These are phyloP conservation scores for Streptopelia turtur DNA, from an alignment of 2,797 vertebrate species.

Conservation along the genomic window DNA sequence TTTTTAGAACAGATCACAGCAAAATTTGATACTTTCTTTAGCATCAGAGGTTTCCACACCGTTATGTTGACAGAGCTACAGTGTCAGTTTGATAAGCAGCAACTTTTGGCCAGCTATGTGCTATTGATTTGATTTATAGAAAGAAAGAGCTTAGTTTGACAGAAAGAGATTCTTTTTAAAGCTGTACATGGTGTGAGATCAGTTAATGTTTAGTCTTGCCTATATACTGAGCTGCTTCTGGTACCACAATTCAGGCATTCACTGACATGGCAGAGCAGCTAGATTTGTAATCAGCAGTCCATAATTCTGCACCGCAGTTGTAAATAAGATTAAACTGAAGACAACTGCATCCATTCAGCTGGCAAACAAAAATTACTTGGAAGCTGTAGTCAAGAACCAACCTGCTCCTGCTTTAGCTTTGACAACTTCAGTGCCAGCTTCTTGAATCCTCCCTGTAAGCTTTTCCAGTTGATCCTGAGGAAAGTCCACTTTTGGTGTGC, in stretches of 20 bases:
- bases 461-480: conserved; percentile 88
- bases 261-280: not conserved
- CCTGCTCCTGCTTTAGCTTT: conserved; percentile 96
- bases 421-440: conserved; percentile 97
- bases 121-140: not conserved
- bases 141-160: not conserved
- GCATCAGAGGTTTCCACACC: not conserved
- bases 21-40: not conserved
- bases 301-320: not conserved
- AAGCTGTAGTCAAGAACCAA: conserved; percentile 26
- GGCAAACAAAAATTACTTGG: not conserved
- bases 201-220: not conserved
- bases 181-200: no score
- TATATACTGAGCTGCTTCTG: not conserved
- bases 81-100: not conserved
- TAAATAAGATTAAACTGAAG: not conserved
- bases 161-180: not conserved
- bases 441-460: conserved; percentile 91
- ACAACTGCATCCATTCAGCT: not conserved
- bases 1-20: not conserved
- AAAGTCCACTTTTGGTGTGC: conserved; percentile 95
- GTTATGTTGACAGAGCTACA: not conserved
- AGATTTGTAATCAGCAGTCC: not conserved
- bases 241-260: not conserved
- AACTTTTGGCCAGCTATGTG: not conserved